Base-by-base conservation (phyloP, 1,140 invertebrate genomes). In the Marisa cornuarietis region DNA sequence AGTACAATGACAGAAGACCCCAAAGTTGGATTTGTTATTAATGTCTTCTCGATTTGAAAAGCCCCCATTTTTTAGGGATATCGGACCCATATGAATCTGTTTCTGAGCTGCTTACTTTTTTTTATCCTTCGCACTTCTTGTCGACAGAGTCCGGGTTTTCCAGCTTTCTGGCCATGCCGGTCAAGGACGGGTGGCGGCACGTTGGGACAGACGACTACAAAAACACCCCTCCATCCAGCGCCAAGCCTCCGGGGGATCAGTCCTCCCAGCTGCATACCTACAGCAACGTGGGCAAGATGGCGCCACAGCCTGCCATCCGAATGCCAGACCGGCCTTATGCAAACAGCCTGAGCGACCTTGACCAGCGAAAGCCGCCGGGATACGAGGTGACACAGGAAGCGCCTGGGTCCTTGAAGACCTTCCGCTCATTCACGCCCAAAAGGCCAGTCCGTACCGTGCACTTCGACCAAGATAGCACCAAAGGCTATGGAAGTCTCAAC, bases 131-230 rank as follows among this genome's bases (percentile, higher is more conserved):
- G n/a, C n/a, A n/a, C n/a, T n/a, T 58, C 16, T 68, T 68, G 16
- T 13, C 62, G 24, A n/a, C 76, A 77, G 76, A 77, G 20, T 77
- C 75, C 20, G 76, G 76, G 16, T 77, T 77, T 63, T 68, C 76
- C 76, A 77, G 76, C 26, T 77, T 77, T 51, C 49, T 77, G 65
- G 76, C 76, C 76, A 77, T 77, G 76, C 76, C 76, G 1, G 49
- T 68, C 22, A 77, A 77, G 22, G 76, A 77, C 49, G 76, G 76
- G 4, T 77, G 76, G 76, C 62, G 76, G 4, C 76, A 77, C 51
- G 76, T 77, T 22, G 76, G 51, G 16, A 68, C 54, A 58, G 16
- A 58, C 16, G 54, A 58, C 54, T 58, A 58, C 54, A 58, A 58
- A 8, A 58, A 18, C 16, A 3, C 11, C 16, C 16, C 54, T 58